A percentile compares a stretch with the other conserved stretches of the same genome.
phyloP scores from a whole-genome alignment of 2,797 vertebrate species.

The Myoxocephalus aenaeus region DNA sequence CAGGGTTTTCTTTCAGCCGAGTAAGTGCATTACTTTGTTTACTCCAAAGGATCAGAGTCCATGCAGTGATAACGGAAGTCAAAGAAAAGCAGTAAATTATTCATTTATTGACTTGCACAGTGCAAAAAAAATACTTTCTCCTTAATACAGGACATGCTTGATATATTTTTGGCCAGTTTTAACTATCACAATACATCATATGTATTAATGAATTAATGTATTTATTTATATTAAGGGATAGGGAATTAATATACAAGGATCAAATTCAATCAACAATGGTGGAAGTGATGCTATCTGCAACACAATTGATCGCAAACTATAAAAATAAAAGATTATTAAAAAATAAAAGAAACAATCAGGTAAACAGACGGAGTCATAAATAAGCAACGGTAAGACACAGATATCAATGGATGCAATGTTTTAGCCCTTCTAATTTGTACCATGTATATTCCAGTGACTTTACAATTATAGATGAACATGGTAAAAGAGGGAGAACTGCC shows the following conservation, averaged over 20 bases:
- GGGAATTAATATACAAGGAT: no score
- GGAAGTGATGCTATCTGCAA: no score
- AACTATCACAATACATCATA: no score
- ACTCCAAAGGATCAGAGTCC: conserved; percentile 59
- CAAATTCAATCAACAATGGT: no score
- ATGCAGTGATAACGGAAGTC: background rate
- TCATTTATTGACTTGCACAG: no score
- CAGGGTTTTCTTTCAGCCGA: background rate
- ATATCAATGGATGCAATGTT: background rate
- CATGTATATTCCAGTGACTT: background rate
- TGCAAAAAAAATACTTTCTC: no score
- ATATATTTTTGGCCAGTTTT: no score
- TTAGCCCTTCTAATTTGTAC: background rate
- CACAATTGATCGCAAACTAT: no score
- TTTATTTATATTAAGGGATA: no score
- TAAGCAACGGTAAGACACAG: no score
- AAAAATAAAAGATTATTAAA: background rate
- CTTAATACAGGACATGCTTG: no score
- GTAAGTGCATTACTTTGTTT: background rate
- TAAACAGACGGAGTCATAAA: background rate
- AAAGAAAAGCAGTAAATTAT: background rate
- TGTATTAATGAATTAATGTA: no score
- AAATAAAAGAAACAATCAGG: background rate
- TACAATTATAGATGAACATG: background rate
- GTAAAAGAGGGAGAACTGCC: background rate